Base-by-base conservation (phyloP, 64 coral and sea anemone genomes). In the Montipora sp. region DNA sequence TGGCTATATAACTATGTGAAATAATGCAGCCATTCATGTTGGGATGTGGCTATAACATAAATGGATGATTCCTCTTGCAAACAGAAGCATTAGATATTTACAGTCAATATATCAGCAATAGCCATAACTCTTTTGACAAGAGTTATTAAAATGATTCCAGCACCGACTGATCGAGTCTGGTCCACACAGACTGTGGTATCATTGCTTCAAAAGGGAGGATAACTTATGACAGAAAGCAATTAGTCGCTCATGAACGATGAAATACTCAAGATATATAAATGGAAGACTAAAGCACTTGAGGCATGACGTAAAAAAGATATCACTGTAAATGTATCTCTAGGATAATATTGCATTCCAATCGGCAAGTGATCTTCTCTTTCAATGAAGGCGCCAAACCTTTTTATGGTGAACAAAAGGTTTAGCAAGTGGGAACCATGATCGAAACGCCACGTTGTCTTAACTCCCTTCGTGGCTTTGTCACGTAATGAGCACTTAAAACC, bases 401-500 rank as follows among this genome's bases (percentile, higher is more conserved):
- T 49, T 47, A 21, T 5, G 6, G 44, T 19, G 43, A 70, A 84
- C 82, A 84, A 84, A 48, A 71, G 82, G 27, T 20, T 70, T 69
- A 57, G 60, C 60, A 45, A 70, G 61, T 49, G 44, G 46, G 44
- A 16, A 8, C 63, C 27, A 27, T 27, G 27, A 84, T 44, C 46
- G 5, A 49, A 84, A 66, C 23, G 13, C 63, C 82, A 84, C 82
- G 82, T 70, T 84, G 82, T 71, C 70, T 48, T 67, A 84, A 70
- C 65, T 84, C 24, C 10, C 18, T 5, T 48, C 5, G 65, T 49
- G 61, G 82, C 36, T 61, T 70, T 84, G 82, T 84, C 82, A 84
- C 43, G 44, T 70, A 70, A 63, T 21, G 12, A 76, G 75, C 27
- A 63, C 19, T 59, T 71, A 15, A 19, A 71, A 11, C 61, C 9